These are phyloP conservation scores for Gonocerus acuteangulatus DNA, from an alignment of 2,888 invertebrate genomes.

Conservation along the genomic window DNA sequence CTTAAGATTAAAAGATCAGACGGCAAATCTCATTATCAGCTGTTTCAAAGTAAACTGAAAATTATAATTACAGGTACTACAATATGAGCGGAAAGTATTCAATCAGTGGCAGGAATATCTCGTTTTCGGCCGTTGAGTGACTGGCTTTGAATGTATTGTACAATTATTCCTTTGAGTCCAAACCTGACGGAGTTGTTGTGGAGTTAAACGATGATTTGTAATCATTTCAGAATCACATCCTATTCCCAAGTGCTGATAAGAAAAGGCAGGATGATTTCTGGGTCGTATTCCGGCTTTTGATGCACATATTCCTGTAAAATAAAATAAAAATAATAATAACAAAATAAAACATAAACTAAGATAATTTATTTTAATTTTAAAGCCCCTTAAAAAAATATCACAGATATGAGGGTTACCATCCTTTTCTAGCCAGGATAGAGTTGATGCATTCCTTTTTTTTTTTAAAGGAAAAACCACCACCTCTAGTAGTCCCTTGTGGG, in stretches of 20 bases:
- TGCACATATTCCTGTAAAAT: conserved; percentile 54
- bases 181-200: conserved; percentile 39
- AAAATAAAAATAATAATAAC: conserved; percentile 7
- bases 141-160: conserved; percentile 25
- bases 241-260: conserved; percentile 47
- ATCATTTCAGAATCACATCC: conserved; percentile 50
- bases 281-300: conserved; percentile 52
- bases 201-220: conserved; percentile 51
- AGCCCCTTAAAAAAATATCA: neutral
- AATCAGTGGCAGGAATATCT: no score
- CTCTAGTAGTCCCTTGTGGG: no score
- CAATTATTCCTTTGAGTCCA: conserved; percentile 40
- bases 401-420: no score
- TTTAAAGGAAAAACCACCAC: no score
- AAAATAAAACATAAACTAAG: neutral
- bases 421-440: no score
- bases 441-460: no score
- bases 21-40: no score
- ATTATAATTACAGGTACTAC: no score
- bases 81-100: no score
- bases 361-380: neutral
- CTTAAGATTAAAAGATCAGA: no score
- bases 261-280: conserved; percentile 58
- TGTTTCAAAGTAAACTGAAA: no score
- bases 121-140: no score